These are phyloP conservation scores for Danionella dracula DNA, from an alignment of 2,797 vertebrate species.

Conservation along the genomic window DNA sequence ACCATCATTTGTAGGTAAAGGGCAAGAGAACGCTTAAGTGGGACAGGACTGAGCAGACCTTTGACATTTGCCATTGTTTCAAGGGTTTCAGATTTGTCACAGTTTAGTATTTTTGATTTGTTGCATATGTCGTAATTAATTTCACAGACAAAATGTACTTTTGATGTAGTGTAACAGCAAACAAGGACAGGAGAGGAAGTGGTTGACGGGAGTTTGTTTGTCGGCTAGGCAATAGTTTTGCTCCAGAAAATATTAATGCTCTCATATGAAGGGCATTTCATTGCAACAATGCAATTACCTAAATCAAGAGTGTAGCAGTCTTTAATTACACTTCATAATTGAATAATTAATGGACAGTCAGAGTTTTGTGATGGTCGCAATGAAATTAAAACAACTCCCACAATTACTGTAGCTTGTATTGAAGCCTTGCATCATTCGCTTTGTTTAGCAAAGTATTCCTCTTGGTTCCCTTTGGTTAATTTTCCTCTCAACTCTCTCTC, in stretches of 20 bases:
- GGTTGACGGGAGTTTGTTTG: constrained; percentile 44
- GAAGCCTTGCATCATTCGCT: constrained; percentile 77
- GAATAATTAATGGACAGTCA: constrained; percentile 89
- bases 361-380: constrained; percentile 75
- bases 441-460: constrained; percentile 55
- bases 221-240: constrained; percentile 36
- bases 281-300: constrained; percentile 81
- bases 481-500: background rate
- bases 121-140: constrained; percentile 31
- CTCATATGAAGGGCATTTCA: constrained; percentile 79
- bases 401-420: constrained; percentile 78
- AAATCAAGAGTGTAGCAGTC: constrained; percentile 82
- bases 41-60: constrained; percentile 21
- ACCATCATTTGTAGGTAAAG: constrained; percentile 34
- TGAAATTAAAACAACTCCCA: too few relatives aligned
- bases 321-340: constrained; percentile 84
- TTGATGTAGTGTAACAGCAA: constrained; percentile 29
- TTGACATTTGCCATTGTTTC: constrained; percentile 2
- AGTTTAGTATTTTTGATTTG: constrained; percentile 16
- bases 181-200: constrained; percentile 41
- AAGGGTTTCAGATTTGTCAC: constrained; percentile 25
- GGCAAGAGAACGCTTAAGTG: constrained; percentile 32
- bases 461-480: constrained; percentile 13
- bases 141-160: constrained; percentile 29
- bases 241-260: constrained; percentile 46